Conservation (phyloP, 2,797 vertebrate species). For the Peromyscus nudipes region DNA sequence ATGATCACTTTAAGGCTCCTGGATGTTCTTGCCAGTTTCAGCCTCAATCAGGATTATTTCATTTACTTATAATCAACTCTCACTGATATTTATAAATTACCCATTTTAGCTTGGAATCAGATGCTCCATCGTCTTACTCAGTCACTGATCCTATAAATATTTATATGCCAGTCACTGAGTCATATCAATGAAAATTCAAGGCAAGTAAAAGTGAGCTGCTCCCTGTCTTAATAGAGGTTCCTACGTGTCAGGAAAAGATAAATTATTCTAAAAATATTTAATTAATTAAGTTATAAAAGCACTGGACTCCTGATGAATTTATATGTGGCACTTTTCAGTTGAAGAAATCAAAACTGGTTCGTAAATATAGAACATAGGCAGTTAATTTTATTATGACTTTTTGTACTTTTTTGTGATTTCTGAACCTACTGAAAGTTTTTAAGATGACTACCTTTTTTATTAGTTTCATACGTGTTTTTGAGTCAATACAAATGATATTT, state of each 20-base stretch:
- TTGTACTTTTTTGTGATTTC: constrained; percentile 22
- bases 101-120: not conserved
- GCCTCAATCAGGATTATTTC: not conserved
- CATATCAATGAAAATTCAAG: constrained; percentile 12
- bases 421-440: not conserved
- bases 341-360: constrained; percentile 43
- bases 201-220: not conserved
- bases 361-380: not conserved
- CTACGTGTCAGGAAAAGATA: not conserved
- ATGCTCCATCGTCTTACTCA: not conserved
- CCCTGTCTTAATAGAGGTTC: not conserved
- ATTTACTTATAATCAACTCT: constrained; percentile 19
- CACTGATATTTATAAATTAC: not conserved
- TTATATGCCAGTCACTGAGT: not conserved
- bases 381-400: not conserved
- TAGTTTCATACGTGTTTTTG: not conserved
- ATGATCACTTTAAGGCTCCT: not conserved
- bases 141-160: not conserved
- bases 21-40: not conserved
- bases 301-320: not conserved
- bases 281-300: not conserved
- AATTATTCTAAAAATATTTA: constrained; percentile 39
- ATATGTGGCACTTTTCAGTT: not conserved
- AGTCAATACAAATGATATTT: constrained; percentile 36
- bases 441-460: not conserved